A percentile compares a stretch with the other conserved stretches of the same genome.
Conservation (phyloP, 2,888 invertebrate genomes). For the Sipunculus nudus region DNA sequence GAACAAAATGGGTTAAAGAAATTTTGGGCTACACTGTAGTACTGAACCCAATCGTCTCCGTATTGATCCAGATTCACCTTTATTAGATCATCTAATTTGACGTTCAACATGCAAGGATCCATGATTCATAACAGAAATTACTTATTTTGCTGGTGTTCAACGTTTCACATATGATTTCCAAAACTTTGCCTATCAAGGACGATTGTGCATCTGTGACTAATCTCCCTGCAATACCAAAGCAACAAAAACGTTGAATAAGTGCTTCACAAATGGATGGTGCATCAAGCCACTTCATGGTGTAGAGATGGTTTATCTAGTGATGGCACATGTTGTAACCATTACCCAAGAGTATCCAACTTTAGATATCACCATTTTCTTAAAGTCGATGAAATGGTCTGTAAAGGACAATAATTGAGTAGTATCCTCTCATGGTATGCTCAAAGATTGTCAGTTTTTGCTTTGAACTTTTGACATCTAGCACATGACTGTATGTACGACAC, state of each 20-base stretch:
- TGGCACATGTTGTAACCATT: not conserved
- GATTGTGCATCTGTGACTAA: not conserved
- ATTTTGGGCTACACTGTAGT: no score
- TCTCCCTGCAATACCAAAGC: not conserved
- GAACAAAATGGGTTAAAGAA: no score
- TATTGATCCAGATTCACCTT: no score
- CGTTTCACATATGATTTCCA: not conserved
- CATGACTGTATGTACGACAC: constrained; percentile 5
- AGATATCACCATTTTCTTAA: constrained; percentile 4
- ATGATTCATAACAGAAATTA: no score
- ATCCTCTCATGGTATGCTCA: constrained; percentile 3
- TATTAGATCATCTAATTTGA: no score
- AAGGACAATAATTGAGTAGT: not conserved
- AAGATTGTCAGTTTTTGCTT: not conserved
- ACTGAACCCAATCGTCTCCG: no score
- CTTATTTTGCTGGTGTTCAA: no score
- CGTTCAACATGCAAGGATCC: no score
- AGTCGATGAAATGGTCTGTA: not conserved
- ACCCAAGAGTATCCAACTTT: not conserved
- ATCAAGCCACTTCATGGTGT: not conserved
- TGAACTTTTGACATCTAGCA: not conserved
- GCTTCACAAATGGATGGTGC: not conserved
- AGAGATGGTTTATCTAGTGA: not conserved
- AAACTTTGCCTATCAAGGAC: not conserved
- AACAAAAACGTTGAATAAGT: not conserved